Conservation (phyloP, 1,140 invertebrate species). For the Antheraea pernyi region DNA sequence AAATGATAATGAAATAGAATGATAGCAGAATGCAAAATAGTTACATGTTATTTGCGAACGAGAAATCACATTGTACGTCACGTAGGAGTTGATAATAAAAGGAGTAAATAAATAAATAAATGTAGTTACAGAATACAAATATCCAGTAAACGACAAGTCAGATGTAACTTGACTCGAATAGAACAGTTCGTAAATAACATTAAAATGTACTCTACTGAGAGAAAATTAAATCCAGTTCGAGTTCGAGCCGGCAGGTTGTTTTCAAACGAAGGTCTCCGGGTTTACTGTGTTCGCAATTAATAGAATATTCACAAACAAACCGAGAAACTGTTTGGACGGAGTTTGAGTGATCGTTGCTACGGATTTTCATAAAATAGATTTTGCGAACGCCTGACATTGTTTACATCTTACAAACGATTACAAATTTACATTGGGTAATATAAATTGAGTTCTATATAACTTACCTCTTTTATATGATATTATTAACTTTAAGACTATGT, state of each 20-base stretch:
- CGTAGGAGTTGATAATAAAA: too few species aligned
- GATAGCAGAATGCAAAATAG: too few species aligned
- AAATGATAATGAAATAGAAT: too few species aligned
- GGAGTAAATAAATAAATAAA: background rate
- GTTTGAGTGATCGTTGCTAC: background rate
- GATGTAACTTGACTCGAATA: background rate
- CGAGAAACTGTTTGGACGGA: background rate
- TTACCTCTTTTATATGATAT: too few species aligned
- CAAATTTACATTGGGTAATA: background rate
- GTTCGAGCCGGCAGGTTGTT: background rate
- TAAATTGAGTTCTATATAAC: background rate
- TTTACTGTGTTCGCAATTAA: constrained; percentile 3
- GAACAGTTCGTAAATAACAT: background rate
- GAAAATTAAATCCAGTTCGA: constrained; percentile 1
- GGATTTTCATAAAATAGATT: constrained; percentile 5
- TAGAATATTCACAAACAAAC: constrained; percentile 5
- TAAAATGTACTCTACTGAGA: background rate
- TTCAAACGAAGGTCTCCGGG: background rate
- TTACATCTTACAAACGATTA: background rate
- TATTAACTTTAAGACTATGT: too few species aligned
- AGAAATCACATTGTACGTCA: too few species aligned
- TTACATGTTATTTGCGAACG: too few species aligned
- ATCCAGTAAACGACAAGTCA: background rate
- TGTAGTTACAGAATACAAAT: background rate
- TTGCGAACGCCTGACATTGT: background rate